Conservation (phyloP, 2,113 vertebrate genomes). For the Prunella fulvescens region DNA sequence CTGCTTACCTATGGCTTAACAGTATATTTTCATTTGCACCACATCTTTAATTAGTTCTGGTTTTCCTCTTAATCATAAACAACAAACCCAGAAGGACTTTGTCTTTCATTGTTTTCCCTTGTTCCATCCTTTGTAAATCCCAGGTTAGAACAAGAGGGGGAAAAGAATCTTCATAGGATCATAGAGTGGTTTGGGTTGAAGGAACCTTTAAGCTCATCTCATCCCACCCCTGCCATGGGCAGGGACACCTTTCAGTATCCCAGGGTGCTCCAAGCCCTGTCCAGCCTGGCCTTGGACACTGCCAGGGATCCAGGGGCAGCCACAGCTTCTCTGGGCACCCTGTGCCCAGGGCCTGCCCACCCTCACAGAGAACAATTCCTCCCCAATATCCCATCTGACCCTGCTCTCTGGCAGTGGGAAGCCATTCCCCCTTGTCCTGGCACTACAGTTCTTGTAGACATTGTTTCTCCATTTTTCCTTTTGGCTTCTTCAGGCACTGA, state of each 20-base stretch:
- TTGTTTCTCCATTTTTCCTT: not conserved
- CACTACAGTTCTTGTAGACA: not conserved
- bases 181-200: not conserved
- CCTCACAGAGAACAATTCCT: rapidly evolving
- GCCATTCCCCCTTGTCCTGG: not conserved
- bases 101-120: not conserved
- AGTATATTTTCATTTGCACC: not conserved
- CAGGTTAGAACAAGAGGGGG: not conserved
- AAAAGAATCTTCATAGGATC: not conserved
- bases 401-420: not conserved
- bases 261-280: rapidly evolving
- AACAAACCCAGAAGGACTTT: not conserved
- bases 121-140: not conserved
- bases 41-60: not conserved
- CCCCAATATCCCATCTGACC: not conserved
- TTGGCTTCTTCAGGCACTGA: not conserved
- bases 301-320: not conserved
- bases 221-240: not conserved
- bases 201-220: not conserved
- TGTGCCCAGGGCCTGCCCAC: not conserved
- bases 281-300: not conserved
- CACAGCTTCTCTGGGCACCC: not conserved
- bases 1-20: not conserved
- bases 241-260: rapidly evolving
- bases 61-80: not conserved